phyloP scores from a whole-genome alignment of 2,888 invertebrate species.

The Stenolophus ochropezus region DNA sequence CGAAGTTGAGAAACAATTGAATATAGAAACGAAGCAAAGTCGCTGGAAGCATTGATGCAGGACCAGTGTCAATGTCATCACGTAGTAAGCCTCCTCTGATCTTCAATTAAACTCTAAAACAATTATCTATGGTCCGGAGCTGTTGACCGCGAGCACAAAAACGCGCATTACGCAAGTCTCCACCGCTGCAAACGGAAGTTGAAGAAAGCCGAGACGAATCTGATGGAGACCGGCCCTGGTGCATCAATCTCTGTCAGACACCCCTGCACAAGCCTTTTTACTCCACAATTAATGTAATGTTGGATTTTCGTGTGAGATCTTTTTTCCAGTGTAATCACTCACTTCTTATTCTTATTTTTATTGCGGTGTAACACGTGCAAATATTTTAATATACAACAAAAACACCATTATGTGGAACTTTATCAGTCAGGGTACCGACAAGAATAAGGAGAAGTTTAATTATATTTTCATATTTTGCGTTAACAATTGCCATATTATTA shows the following conservation, averaged over 20 bases:
- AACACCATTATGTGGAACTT: no score
- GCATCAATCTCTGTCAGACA: conserved; percentile 53
- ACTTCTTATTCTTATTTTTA: not conserved
- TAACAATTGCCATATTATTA: no score
- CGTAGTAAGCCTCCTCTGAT: conserved; percentile 49
- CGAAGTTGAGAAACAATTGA: no score
- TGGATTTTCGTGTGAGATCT: conserved; percentile 28
- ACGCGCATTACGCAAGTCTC: conserved; percentile 47
- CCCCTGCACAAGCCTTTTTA: conserved; percentile 17
- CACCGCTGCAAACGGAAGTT: conserved; percentile 49
- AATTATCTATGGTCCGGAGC: conserved; percentile 54
- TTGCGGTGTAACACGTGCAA: not conserved
- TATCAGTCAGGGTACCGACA: no score
- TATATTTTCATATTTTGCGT: no score
- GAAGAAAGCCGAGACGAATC: conserved; percentile 56
- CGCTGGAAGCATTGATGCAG: conserved; percentile 52
- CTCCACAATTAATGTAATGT: conserved; percentile 24
- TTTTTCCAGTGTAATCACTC: not conserved
- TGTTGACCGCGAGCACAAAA: conserved; percentile 34
- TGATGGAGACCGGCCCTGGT: not conserved
- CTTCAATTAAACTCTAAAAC: conserved; percentile 57
- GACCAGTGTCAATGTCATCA: conserved; percentile 38
- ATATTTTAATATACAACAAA: not conserved
- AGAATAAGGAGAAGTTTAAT: no score
- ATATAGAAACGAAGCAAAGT: not conserved